Percentiles rank a stretch among this genome's conserved stretches.
Evolutionary conservation across 1,140 invertebrate species (phyloP).

Genomic region (Trypoxylus dichotomus): DNA sequence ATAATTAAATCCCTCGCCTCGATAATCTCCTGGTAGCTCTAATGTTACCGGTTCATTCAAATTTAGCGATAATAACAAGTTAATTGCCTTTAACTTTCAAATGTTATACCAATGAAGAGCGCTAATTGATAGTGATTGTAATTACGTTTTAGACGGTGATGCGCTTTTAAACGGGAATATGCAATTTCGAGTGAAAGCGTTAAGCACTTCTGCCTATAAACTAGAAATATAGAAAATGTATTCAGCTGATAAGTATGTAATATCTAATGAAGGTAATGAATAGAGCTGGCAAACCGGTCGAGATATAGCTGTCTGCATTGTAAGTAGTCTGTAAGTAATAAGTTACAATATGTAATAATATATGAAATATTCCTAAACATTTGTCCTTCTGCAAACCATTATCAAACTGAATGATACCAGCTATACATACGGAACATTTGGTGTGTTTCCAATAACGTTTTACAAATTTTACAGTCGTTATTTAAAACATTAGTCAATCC

Average conservation of each 20-base stretch:
- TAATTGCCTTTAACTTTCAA: background rate
- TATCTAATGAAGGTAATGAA: background rate
- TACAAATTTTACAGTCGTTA: too few species aligned
- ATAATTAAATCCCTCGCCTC: background rate
- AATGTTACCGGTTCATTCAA: background rate
- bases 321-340: too few species aligned
- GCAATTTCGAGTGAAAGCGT: background rate
- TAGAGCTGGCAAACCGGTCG: too few species aligned
- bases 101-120: background rate
- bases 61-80: background rate
- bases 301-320: too few species aligned
- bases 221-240: background rate
- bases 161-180: background rate
- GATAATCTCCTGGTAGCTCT: background rate
- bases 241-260: too few species aligned
- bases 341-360: too few species aligned
- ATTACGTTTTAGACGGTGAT: background rate
- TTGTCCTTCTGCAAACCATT: too few species aligned
- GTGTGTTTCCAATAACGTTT: too few species aligned
- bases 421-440: too few species aligned
- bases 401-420: too few species aligned
- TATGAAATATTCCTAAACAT: too few species aligned
- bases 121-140: background rate
- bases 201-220: background rate
- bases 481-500: too few species aligned